These are phyloP conservation scores for Quadriops clusia DNA, from an alignment of 2,888 invertebrate species.

Conservation along the genomic window DNA sequence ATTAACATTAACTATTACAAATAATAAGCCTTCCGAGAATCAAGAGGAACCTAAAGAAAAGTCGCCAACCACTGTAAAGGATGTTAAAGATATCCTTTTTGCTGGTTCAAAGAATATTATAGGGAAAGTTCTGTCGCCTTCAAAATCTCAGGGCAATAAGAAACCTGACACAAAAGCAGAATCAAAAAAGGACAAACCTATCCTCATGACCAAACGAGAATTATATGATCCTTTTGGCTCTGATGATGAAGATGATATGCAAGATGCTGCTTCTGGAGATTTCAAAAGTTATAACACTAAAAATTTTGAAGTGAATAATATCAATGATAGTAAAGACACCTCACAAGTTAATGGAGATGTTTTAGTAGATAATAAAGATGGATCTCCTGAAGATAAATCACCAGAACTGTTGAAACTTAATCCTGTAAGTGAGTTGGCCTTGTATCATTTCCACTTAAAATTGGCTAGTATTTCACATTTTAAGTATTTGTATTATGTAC, in stretches of 20 bases:
- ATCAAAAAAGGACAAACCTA: conserved; percentile 31
- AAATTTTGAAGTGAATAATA: too few species aligned
- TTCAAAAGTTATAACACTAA: too few species aligned
- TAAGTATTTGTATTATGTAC: too few species aligned
- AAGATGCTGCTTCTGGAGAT: neutral
- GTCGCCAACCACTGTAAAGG: conserved; percentile 51
- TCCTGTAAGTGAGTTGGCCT: too few species aligned
- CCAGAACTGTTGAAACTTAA: too few species aligned
- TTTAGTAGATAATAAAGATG: neutral
- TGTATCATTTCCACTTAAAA: too few species aligned
- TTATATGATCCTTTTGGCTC: conserved; percentile 83
- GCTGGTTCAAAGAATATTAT: conserved; percentile 60
- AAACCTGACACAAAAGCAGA: conserved; percentile 27
- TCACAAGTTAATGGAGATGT: conserved; percentile 4
- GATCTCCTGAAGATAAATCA: conserved; percentile 12
- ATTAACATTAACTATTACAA: conserved; percentile 28
- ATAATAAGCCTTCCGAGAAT: conserved; percentile 16
- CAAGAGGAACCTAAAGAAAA: conserved; percentile 24
- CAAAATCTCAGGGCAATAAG: conserved; percentile 36
- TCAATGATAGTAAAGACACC: conserved; percentile 9
- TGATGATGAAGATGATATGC: conserved; percentile 65
- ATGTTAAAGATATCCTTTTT: conserved; percentile 58
- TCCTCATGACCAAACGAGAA: conserved; percentile 74
- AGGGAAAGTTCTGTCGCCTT: conserved; percentile 63
- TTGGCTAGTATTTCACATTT: too few species aligned